Evolutionary conservation across 2,797 vertebrate species (phyloP).

Genomic region (Artibeus jamaicensis): DNA sequence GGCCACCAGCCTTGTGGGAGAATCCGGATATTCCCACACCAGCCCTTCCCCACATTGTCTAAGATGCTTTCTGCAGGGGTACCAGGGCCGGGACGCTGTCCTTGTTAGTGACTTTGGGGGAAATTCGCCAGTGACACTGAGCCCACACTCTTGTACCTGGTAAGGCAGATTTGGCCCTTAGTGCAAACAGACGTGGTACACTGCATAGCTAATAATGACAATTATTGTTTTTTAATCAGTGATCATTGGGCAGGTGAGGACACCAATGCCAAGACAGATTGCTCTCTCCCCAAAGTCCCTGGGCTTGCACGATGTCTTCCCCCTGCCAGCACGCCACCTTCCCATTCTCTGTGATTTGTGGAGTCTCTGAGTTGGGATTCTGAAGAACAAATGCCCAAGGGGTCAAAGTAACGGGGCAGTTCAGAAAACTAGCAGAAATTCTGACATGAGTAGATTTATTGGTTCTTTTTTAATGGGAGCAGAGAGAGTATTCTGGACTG

Average conservation of each 20-base stretch:
- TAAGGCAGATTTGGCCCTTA: neutral
- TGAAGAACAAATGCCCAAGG: neutral
- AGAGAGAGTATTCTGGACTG: neutral
- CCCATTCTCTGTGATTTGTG: neutral
- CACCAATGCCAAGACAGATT: neutral
- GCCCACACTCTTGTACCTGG: neutral
- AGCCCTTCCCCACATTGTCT: neutral
- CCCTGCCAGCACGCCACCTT: neutral
- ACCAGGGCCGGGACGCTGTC: neutral
- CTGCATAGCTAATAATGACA: neutral
- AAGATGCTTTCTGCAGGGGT: neutral
- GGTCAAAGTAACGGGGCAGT: neutral
- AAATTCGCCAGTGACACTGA: neutral
- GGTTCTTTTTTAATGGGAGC: neutral
- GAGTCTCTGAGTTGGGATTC: neutral
- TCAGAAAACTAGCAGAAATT: conserved; percentile 3
- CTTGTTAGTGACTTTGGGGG: neutral
- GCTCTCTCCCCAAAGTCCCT: neutral
- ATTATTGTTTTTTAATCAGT: neutral
- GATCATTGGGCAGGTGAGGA: neutral
- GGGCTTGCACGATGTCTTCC: neutral
- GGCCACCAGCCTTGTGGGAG: neutral
- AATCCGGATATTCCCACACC: neutral
- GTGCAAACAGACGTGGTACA: neutral
- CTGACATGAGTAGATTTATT: neutral